phyloP scores from a whole-genome alignment of 1,140 invertebrate species.

The Sitophilus oryzae region DNA sequence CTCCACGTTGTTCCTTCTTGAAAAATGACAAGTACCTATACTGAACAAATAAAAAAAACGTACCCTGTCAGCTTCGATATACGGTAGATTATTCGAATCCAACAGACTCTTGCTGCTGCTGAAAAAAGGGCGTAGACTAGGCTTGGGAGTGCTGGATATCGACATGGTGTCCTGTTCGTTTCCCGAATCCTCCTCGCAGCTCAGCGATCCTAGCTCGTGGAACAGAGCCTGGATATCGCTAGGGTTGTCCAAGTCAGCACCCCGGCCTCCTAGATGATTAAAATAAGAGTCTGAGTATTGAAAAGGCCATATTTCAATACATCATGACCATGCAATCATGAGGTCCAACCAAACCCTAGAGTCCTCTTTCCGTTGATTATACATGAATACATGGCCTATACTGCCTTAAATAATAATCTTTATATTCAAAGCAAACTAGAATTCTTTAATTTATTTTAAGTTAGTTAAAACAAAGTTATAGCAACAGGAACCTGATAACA shows the following conservation, averaged over 20 bases:
- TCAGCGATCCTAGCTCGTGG: conserved; percentile 85
- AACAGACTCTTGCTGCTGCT: conserved; percentile 77
- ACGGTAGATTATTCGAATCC: conserved; percentile 31
- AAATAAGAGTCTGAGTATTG: neutral
- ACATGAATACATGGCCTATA: no score
- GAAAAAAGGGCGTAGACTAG: conserved; percentile 90
- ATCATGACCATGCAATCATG: no score
- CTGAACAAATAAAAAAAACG: neutral
- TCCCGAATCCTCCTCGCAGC: conserved; percentile 79
- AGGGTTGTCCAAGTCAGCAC: conserved; percentile 38
- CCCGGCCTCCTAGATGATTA: conserved; percentile 28
- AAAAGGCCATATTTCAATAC: no score
- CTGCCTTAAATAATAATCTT: no score
- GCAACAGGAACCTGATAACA: no score
- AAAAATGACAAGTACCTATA: no score
- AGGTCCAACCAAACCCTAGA: no score
- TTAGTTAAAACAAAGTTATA: no score
- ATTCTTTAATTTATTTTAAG: no score
- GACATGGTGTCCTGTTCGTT: conserved; percentile 92
- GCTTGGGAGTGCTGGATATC: conserved; percentile 93
- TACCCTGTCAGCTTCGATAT: conserved; percentile 31
- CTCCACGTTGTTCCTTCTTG: no score
- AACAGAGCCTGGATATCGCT: conserved; percentile 53
- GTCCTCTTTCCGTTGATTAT: no score
- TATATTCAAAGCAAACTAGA: no score